Evolutionary conservation across 92 coral and sea anemone genomes (phyloP), one percentile per base, ranked within the genome.

Genomic region (Pocillopora grandis): DNA sequence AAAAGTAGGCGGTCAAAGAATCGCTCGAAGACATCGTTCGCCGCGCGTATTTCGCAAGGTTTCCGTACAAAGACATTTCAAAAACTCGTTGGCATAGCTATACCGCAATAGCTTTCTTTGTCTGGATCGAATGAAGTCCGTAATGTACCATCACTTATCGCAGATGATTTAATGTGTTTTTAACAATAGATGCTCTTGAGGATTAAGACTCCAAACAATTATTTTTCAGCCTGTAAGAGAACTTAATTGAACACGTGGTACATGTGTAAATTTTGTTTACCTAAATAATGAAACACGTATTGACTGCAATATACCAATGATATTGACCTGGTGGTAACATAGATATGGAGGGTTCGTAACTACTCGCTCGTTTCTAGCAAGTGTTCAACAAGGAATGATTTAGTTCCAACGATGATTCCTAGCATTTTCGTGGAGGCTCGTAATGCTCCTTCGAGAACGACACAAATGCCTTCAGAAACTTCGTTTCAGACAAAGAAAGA

Each of bases 401-500:
- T 36, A 19, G 16, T 55, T 21, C 48, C 58, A 1, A 18, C 61
- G 52, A 61, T 77, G 80, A 33, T n/a, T 63, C 15, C 58, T 9
- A 36, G 48, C 18, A 27, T 35, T 76, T 58, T 18, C 19, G 57
- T 49, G 0, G 63, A n/a, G 3, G 84, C 55, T 3, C 15, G 8
- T 2, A 23, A 31, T 66, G 2, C 16, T 12, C 2, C 63, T 55
- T 23, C 75, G 75, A 66, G 75, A 67, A n/a, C n/a, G 70, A 12
- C 18, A 79, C 75, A 79, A 33, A 63, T n/a, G 36, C n/a, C 13
- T 6, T 12, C 77, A 72, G 71, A 69, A 35, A 60, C 76, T 16
- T 67, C 82, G 59, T 66, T 89, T 48, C 81, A 84, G 75, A 75
- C 69, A 58, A 80, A 89, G 80, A 89, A 85, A 80, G 82, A 85